A percentile compares a stretch with the other conserved stretches of the same genome.
Evolutionary conservation across 2,888 invertebrate species (phyloP).

Genomic region (Tetragonula carbonaria): DNA sequence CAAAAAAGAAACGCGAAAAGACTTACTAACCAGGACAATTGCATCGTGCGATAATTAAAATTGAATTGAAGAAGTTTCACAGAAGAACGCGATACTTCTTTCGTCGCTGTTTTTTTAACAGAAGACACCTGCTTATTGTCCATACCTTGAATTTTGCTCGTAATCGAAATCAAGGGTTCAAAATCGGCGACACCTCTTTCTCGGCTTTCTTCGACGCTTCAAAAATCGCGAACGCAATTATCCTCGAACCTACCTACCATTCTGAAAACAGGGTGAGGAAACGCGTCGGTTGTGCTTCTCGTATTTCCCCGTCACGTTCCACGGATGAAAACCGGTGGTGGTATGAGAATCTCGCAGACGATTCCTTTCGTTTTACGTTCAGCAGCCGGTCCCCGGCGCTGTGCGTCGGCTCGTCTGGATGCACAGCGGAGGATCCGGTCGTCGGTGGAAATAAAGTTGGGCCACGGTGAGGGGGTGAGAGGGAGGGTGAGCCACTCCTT

Average conservation of each 20-base stretch:
- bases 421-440: constrained; percentile 49
- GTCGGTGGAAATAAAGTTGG: constrained; percentile 41
- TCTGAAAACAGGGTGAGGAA: background rate
- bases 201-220: background rate
- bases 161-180: too few species aligned
- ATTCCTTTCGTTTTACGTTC: constrained; percentile 57
- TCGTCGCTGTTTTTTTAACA: too few species aligned
- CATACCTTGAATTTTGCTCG: too few species aligned
- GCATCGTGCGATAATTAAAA: too few species aligned
- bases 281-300: background rate
- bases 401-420: constrained; percentile 49
- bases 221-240: constrained; percentile 47
- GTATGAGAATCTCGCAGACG: constrained; percentile 66
- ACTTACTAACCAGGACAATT: too few species aligned
- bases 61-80: too few species aligned
- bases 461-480: constrained; percentile 4
- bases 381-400: background rate
- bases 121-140: too few species aligned
- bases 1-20: too few species aligned
- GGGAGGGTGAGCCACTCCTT: constrained; percentile 50
- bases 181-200: too few species aligned
- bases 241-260: background rate
- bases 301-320: constrained; percentile 50
- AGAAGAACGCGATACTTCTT: too few species aligned
- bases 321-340: constrained; percentile 12